phyloP scores from a whole-genome alignment of 2,888 invertebrate species.

The Sinotaia quadrata region DNA sequence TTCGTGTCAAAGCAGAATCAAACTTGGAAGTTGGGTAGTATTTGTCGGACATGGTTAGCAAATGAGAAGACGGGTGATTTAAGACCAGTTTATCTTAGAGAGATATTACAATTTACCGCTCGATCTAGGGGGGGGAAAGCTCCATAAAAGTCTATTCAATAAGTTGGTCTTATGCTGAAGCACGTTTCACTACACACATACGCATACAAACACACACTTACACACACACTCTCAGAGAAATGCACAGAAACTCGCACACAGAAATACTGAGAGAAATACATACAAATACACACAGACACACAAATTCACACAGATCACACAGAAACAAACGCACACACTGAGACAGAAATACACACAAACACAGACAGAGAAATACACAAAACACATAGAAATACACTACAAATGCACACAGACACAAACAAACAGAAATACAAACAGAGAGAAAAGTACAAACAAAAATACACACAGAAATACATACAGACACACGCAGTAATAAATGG shows the following conservation, averaged over 20 bases:
- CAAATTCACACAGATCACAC: background rate
- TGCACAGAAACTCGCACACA: slow-evolving; percentile 9
- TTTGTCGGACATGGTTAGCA: no score
- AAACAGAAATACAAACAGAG: slow-evolving; percentile 7
- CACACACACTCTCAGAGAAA: background rate
- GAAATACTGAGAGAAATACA: slow-evolving; percentile 1
- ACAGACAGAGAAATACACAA: background rate
- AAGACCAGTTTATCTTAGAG: no score
- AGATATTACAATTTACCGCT: no score
- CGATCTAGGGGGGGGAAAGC: no score
- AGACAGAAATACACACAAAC: slow-evolving; percentile 1
- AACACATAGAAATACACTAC: background rate
- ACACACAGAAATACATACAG: slow-evolving; percentile 7
- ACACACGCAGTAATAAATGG: no score
- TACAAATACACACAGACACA: slow-evolving; percentile 3
- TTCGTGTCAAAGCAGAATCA: no score
- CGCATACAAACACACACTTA: slow-evolving; percentile 7
- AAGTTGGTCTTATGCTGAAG: no score
- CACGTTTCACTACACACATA: slow-evolving; percentile 1
- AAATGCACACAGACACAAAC: no score
- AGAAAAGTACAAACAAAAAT: slow-evolving; percentile 8
- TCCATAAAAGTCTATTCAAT: no score
- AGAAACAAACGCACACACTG: slow-evolving; percentile 2
- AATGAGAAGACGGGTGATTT: no score
- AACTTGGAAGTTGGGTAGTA: no score